Evolutionary conservation across 92 coral and sea anemone genomes (phyloP), one percentile per base, ranked within the genome.

Genomic region (Porites divaricata): DNA sequence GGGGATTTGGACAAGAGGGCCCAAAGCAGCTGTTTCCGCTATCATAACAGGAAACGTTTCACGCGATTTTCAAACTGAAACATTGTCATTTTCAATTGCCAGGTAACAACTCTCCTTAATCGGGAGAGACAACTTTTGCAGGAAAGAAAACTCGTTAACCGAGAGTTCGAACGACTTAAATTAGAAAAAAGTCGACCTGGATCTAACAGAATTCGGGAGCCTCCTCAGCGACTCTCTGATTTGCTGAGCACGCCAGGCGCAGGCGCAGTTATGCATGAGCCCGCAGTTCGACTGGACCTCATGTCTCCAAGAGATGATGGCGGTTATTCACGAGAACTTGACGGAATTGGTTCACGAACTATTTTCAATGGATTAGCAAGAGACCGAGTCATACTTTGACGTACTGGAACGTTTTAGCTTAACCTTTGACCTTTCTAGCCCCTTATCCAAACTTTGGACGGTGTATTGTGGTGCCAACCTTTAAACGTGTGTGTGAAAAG

Each of bases 91-190:
- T 15, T 11, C 17, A n/a, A 53, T 77, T 52, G 22, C 26, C 76
- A 97, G 99, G 99, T 97, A 3, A 84, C 96, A 26, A 95, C 98
- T 26, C 93, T 97, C 20, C 88, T 97, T 0, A 88, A 93, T 81
- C 98, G 99, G 52, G 99, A 97, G 83, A 93, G 95, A 50, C 99
- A 97, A 74, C 85, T 97, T 24, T 80, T 97, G 19, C 95, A 97
- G 59, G 99, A 97, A 56, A 81, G 99, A 67, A 97, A 97, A 83
- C 75, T 87, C 67, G 81, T 97, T 16, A 90, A 93, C 63, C 91
- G 92, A 22, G 99, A 97, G 70, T 76, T 97, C 48, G 99, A 97
- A 84, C 91, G 87, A 80, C 91, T 92, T 8, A 95, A 95, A 63
- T 83, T 97, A 57, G 95, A 95, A 67, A 83, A 90, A 81, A 93